Evolutionary conservation across 2,113 vertebrate species (phyloP).

Genomic region (Gadus chalcogrammus): DNA sequence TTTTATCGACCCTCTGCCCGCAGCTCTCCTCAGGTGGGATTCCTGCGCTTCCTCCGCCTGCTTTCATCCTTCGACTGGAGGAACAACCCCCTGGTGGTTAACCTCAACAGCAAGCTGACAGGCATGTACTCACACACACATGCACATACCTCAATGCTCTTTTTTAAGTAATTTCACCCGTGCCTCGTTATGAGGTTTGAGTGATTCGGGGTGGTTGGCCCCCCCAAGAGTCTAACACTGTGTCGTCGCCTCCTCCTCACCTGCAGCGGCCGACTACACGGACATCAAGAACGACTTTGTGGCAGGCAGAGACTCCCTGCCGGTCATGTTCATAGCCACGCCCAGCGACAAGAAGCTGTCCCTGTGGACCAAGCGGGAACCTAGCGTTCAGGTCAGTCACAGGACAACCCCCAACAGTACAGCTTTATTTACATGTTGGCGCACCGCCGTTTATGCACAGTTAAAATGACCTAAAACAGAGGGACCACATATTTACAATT

Average conservation of each 20-base stretch:
- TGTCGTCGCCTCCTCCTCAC: constrained; percentile 29
- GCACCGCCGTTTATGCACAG: too few relatives aligned
- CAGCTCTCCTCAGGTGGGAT: constrained; percentile 92
- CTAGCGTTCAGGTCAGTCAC: constrained; percentile 80
- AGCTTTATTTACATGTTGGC: too few relatives aligned
- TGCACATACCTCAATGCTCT: not conserved
- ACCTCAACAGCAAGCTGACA: constrained; percentile 84
- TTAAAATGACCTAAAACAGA: too few relatives aligned
- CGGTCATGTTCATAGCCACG: constrained; percentile 88
- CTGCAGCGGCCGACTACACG: constrained; percentile 78
- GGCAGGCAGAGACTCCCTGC: constrained; percentile 78
- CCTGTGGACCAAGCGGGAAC: constrained; percentile 85
- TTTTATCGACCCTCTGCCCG: constrained; percentile 1
- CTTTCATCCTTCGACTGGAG: constrained; percentile 94
- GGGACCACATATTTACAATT: too few relatives aligned
- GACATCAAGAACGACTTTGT: constrained; percentile 88
- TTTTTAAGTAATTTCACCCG: too few relatives aligned
- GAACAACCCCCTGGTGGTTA: constrained; percentile 88
- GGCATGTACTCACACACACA: constrained; percentile 67
- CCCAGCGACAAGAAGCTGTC: constrained; percentile 85
- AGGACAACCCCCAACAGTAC: too few relatives aligned
- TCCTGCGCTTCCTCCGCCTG: constrained; percentile 89
- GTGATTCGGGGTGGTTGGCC: not conserved
- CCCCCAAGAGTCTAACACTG: constrained; percentile 12
- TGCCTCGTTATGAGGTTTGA: not conserved